Conservation (phyloP, 2,113 vertebrate genomes). For the Tachuris rubrigastra region DNA sequence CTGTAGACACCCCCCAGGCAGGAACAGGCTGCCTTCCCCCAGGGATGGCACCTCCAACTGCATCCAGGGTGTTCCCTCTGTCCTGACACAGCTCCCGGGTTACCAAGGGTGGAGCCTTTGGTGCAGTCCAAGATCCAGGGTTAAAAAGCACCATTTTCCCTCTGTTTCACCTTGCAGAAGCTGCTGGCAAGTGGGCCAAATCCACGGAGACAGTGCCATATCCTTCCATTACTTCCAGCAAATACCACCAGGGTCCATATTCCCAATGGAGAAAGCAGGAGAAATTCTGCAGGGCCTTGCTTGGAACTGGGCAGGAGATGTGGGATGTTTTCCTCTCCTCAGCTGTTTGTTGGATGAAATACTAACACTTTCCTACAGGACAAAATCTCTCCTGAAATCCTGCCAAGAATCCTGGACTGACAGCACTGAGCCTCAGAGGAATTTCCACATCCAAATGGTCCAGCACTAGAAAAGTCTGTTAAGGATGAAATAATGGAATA, state of each 20-base stretch:
- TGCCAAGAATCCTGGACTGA: background rate
- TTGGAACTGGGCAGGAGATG: background rate
- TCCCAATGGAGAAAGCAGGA: background rate
- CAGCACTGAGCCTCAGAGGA: background rate
- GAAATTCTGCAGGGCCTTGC: background rate
- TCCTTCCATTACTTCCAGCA: background rate
- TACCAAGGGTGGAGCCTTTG: background rate
- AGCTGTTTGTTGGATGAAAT: background rate
- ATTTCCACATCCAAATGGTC: background rate
- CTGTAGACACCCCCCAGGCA: background rate
- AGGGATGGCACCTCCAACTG: background rate
- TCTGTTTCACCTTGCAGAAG: background rate
- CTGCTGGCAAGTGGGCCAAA: background rate
- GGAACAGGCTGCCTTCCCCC: background rate
- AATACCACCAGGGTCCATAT: background rate
- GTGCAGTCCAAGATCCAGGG: background rate
- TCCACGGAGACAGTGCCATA: background rate
- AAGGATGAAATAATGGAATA: background rate
- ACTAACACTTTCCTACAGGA: background rate
- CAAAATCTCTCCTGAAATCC: background rate
- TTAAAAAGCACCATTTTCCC: background rate
- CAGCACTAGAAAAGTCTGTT: background rate
- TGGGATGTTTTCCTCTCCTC: background rate
- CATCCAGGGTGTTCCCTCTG: background rate
- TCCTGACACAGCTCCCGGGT: background rate